phyloP scores from a whole-genome alignment of 2,797 vertebrate species.

The Typhlichthys eigenmanni region DNA sequence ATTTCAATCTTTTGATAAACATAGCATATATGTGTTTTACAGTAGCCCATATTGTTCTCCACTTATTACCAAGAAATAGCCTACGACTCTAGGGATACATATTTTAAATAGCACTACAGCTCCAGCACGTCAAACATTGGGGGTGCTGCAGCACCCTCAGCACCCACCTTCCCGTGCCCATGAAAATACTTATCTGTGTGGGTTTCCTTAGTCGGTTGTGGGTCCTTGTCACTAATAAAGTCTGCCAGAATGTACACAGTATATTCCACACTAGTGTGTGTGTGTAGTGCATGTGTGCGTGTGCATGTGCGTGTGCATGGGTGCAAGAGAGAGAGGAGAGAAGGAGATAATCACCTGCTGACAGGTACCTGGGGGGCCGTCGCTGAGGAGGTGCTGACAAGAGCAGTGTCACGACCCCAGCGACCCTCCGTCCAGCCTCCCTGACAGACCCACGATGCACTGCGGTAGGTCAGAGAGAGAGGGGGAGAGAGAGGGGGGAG shows the following conservation, averaged over 20 bases:
- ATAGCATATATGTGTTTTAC: no score
- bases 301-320: neutral
- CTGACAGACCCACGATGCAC: constrained; percentile 46
- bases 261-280: neutral
- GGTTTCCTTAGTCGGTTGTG: no score
- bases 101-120: no score
- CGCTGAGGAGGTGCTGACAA: constrained; percentile 59
- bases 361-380: constrained; percentile 50
- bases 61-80: no score
- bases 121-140: no score
- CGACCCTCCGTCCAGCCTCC: constrained; percentile 11
- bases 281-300: constrained; percentile 14
- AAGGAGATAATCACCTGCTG: constrained; percentile 57
- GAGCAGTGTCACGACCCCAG: neutral
- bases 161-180: no score
- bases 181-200: no score
- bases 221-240: neutral
- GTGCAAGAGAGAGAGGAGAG: no score
- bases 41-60: no score
- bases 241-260: neutral
- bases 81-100: no score
- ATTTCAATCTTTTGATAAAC: no score
- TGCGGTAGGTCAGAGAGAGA: constrained; percentile 72
- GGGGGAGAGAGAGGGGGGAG: constrained; percentile 36
- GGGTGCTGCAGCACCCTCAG: no score